A percentile compares a stretch with the other conserved stretches of the same genome.
Conservation (phyloP, 2,797 vertebrate species). For the Periophthalmus magnuspinnatus region DNA sequence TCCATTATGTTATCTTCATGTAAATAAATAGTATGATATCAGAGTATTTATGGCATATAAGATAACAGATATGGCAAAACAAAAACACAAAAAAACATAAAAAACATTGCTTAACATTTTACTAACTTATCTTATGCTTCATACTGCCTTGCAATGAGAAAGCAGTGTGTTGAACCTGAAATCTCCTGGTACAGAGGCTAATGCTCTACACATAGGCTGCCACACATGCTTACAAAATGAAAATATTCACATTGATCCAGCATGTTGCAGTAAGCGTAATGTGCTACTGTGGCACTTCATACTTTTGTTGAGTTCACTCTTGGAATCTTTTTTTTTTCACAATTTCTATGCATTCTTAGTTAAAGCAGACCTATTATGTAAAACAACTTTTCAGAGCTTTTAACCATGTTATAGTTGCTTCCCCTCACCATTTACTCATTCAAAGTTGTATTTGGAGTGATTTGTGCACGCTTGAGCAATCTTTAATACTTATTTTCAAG, state of each 20-base stretch:
- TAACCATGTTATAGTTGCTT: no score
- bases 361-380: no score
- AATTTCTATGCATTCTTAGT: no score
- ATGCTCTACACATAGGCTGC: not conserved
- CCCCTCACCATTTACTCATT: no score
- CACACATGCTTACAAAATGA: not conserved
- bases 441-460: no score
- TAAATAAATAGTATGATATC: not conserved
- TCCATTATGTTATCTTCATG: not conserved
- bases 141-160: not conserved
- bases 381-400: no score
- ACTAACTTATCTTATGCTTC: not conserved
- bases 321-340: no score
- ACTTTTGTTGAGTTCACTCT: not conserved
- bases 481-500: no score
- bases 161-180: not conserved
- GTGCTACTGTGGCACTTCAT: not conserved
- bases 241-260: not conserved
- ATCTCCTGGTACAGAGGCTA: not conserved
- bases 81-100: not conserved
- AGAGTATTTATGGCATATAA: not conserved
- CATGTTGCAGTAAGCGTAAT: not conserved
- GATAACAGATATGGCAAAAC: not conserved
- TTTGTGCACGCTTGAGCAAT: no score
- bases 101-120: not conserved